These are phyloP conservation scores for Paramacrobiotus metropolitanus DNA, from an alignment of 1,140 invertebrate genomes.

Conservation along the genomic window DNA sequence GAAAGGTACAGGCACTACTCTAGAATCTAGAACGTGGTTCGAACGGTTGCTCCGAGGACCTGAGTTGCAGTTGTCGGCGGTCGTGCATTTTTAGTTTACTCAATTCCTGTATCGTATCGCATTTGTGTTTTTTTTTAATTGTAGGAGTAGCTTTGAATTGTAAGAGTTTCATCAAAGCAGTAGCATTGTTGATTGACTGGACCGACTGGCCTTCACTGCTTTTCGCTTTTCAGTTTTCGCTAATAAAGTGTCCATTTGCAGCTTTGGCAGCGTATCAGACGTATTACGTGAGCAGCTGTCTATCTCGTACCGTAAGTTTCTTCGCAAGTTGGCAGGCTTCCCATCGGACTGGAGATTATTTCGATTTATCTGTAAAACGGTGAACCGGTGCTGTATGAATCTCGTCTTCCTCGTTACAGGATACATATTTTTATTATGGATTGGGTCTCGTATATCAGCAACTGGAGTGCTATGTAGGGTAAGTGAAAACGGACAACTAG, in stretches of 20 bases:
- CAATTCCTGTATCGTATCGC: constrained; percentile 4
- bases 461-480: constrained; percentile 82
- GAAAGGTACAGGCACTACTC: constrained; percentile 40
- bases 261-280: constrained; percentile 84
- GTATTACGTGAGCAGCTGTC: constrained; percentile 37
- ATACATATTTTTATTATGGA: constrained; percentile 71
- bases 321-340: no score
- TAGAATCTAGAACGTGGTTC: constrained; percentile 6
- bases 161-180: not conserved
- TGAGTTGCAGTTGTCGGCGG: no score
- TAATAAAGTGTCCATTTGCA: no score
- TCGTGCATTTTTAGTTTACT: no score
- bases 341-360: no score
- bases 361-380: no score
- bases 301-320: constrained; percentile 47
- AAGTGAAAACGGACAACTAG: constrained; percentile 31
- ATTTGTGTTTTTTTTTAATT: constrained; percentile 3
- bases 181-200: not conserved
- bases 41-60: constrained; percentile 10
- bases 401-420: constrained; percentile 22
- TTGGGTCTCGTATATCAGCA: constrained; percentile 82
- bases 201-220: constrained; percentile 11
- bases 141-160: not conserved
- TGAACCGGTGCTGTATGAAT: no score
- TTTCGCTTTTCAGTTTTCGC: no score